Conservation (phyloP, 2,888 invertebrate genomes). For the Gordius sp. region DNA sequence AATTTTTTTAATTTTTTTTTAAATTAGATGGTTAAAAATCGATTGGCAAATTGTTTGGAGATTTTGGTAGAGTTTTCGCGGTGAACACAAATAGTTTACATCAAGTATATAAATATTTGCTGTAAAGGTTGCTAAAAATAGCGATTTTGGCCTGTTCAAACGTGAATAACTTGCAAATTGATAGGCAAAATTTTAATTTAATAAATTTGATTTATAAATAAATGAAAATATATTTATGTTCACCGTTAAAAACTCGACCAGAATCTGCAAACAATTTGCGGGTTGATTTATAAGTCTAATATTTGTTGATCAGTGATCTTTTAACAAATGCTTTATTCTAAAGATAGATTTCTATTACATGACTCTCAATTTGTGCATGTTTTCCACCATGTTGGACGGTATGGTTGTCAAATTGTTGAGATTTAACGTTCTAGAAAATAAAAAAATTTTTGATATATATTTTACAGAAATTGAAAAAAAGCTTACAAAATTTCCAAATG, state of each 20-base stretch:
- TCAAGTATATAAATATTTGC: not conserved
- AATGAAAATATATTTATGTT: too few species aligned
- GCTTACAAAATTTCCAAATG: conserved; percentile 12
- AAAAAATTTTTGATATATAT: not conserved
- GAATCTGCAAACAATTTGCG: too few species aligned
- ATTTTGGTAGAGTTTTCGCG: not conserved
- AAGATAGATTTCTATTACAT: not conserved
- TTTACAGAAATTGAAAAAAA: not conserved
- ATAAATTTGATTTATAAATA: too few species aligned
- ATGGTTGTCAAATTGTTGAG: conserved; percentile 5
- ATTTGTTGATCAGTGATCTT: not conserved
- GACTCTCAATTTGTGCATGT: not conserved
- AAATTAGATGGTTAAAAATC: not conserved
- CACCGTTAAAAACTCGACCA: too few species aligned
- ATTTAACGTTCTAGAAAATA: not conserved
- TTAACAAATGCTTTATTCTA: conserved; percentile 3
- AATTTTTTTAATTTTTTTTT: not conserved
- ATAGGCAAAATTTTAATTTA: not conserved
- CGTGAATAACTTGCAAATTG: not conserved
- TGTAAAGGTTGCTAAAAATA: not conserved
- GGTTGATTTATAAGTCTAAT: not conserved
- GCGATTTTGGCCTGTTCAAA: not conserved
- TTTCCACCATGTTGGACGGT: not conserved
- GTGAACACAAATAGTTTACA: not conserved
- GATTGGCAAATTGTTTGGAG: not conserved